Evolutionary conservation across 1,140 invertebrate species (phyloP).

Genomic region (Papilio glaucus): DNA sequence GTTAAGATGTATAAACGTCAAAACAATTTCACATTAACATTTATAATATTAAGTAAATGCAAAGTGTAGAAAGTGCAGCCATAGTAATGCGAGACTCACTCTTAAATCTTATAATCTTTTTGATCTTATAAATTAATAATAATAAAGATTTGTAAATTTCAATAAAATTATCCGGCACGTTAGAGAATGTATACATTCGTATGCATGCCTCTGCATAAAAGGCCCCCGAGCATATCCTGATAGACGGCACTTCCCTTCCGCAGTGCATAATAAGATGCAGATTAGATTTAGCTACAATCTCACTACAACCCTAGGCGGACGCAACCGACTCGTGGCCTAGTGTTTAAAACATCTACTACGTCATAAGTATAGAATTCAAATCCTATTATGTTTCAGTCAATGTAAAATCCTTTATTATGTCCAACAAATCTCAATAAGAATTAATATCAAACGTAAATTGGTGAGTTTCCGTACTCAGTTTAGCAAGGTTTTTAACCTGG

Average conservation of each 20-base stretch:
- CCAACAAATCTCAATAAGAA: too few species aligned
- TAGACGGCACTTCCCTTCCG: conserved; percentile 13
- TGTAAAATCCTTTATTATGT: too few species aligned
- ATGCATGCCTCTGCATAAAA: conserved; percentile 11
- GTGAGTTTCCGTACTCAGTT: too few species aligned
- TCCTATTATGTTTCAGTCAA: neutral
- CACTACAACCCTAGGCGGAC: conserved; percentile 10
- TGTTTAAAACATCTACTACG: conserved; percentile 8
- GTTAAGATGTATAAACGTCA: too few species aligned
- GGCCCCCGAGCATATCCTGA: conserved; percentile 19
- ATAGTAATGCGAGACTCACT: too few species aligned
- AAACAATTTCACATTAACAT: too few species aligned
- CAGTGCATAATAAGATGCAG: conserved; percentile 25
- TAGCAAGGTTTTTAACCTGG: too few species aligned
- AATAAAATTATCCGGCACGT: neutral
- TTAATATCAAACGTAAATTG: too few species aligned
- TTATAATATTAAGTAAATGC: too few species aligned
- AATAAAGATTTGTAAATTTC: neutral
- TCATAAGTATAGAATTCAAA: neutral
- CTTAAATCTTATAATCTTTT: too few species aligned
- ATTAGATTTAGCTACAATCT: conserved; percentile 20
- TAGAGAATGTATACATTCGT: neutral
- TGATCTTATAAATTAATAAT: neutral
- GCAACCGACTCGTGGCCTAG: neutral
- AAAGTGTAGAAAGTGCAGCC: too few species aligned